Conservation (phyloP, 2,113 vertebrate species). For the Chionodraco myersi region DNA sequence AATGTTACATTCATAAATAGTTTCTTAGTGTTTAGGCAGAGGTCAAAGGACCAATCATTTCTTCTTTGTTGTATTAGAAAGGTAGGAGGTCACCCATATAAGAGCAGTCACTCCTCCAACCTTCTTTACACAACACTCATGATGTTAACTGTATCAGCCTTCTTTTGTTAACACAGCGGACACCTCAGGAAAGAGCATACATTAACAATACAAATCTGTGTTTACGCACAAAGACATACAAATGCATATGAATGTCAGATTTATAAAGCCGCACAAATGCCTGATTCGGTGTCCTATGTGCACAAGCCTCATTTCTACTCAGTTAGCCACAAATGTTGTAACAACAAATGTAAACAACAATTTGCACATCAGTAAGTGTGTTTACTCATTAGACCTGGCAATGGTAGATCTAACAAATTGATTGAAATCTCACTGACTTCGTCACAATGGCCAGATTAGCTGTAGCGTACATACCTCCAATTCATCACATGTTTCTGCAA, state of each 20-base stretch:
- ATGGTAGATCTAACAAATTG: background rate
- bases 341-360: background rate
- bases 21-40: conserved; percentile 28
- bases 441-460: background rate
- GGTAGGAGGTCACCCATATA: conserved; percentile 52
- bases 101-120: conserved; percentile 48
- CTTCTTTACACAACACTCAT: conserved; percentile 23
- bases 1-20: conserved; percentile 52
- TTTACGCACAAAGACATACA: background rate
- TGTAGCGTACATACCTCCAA: background rate
- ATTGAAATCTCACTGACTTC: background rate
- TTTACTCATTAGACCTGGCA: background rate
- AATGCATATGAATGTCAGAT: background rate
- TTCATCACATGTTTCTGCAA: background rate
- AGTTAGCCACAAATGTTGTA: background rate
- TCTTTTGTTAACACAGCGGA: conserved; percentile 21
- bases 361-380: background rate
- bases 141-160: conserved; percentile 11
- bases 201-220: background rate
- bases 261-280: too few species aligned
- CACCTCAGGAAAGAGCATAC: conserved; percentile 16
- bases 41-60: conserved; percentile 40
- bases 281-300: too few species aligned
- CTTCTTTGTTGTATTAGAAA: conserved; percentile 39
- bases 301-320: background rate